Conservation (phyloP, 2,113 vertebrate genomes). For the Neotoma lepida region DNA sequence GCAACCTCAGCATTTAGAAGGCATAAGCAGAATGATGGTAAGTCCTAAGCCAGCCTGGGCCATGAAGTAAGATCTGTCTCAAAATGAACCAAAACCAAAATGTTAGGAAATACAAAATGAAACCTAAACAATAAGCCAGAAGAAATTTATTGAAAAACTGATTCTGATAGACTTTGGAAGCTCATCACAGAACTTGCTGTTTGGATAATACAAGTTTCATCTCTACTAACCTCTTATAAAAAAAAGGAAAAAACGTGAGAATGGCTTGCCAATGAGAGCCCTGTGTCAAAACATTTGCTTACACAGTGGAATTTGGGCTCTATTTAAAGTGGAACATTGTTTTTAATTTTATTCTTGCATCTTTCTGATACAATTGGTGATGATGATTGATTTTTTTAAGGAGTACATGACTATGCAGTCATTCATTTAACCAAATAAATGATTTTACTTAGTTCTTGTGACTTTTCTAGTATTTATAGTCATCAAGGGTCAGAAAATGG, state of each 20-base stretch:
- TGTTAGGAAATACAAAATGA: neutral
- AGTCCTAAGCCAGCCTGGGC: neutral
- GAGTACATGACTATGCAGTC: neutral
- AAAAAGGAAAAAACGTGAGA: neutral
- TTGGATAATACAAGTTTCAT: constrained; percentile 5
- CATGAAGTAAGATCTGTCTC: neutral
- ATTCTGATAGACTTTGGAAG: constrained; percentile 43
- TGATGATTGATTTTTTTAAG: neutral
- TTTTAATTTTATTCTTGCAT: neutral
- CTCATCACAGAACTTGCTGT: neutral
- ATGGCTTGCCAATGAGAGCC: neutral
- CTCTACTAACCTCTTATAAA: neutral
- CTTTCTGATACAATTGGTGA: neutral
- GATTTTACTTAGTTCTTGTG: neutral
- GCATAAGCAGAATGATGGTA: neutral
- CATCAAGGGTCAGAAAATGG: neutral
- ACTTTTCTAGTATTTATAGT: neutral
- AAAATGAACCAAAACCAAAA: neutral
- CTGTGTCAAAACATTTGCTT: neutral
- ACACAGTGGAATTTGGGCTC: neutral
- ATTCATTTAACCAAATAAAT: neutral
- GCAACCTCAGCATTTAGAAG: neutral
- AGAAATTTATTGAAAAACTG: constrained; percentile 8
- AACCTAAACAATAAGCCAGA: neutral
- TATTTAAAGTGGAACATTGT: neutral